Percentiles rank a stretch among this genome's conserved stretches.
Evolutionary conservation across 2,113 vertebrate genomes (phyloP).

Genomic region (Anguilla japonica): DNA sequence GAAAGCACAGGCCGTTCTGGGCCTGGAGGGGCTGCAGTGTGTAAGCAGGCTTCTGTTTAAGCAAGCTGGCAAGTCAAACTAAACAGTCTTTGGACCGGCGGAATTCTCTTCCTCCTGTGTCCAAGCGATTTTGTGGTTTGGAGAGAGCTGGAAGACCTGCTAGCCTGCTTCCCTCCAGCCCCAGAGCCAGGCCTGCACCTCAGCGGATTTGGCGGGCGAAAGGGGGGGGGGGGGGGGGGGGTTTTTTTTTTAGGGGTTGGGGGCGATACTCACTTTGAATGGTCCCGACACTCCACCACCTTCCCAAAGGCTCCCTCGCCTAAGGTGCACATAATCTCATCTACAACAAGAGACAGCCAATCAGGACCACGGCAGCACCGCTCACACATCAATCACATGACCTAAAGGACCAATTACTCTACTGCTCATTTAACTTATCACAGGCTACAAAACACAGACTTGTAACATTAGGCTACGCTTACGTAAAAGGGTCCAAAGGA

Average conservation of each 20-base stretch:
- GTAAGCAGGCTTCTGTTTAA: not conserved
- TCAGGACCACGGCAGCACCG: conserved; percentile 53
- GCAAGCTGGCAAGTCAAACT: not conserved
- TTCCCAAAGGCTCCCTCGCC: conserved; percentile 99
- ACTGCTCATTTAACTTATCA: conserved; percentile 20
- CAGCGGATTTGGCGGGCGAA: not conserved
- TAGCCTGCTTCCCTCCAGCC: not conserved
- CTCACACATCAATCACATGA: not conserved
- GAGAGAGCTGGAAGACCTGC: not conserved
- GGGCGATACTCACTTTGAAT: conserved; percentile 68
- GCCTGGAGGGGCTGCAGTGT: not conserved
- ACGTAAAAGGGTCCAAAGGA: not conserved
- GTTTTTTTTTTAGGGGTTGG: no score
- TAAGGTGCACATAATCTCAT: conserved; percentile 95
- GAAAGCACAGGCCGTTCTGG: not conserved
- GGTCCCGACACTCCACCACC: conserved; percentile 95
- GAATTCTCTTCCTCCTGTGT: no score
- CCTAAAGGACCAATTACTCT: conserved; percentile 21
- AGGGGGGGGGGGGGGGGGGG: no score
- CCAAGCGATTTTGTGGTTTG: no score
- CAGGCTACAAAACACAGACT: not conserved
- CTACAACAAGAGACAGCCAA: conserved; percentile 77
- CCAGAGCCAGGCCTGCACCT: no score
- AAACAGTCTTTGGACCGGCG: not conserved
- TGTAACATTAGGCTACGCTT: conserved; percentile 24